Conservation (phyloP, 1,140 invertebrate genomes). For the Halictus rubicundus region DNA sequence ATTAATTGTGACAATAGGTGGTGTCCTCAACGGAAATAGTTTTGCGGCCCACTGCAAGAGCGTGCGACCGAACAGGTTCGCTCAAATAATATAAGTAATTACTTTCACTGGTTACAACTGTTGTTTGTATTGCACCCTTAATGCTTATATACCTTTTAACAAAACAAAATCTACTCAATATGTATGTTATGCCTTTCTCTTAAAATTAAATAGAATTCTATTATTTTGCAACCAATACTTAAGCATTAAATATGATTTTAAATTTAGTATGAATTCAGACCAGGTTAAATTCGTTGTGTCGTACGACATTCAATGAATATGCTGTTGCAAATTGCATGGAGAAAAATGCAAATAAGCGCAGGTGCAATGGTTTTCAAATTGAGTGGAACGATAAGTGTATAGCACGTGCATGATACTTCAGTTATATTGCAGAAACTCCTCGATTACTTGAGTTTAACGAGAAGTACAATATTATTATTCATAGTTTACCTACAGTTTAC, state of each 20-base stretch:
- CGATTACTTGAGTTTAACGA: too few species aligned
- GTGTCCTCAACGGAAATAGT: constrained; percentile 54
- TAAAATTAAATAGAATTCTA: too few species aligned
- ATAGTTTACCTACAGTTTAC: too few species aligned
- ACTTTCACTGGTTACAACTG: not conserved
- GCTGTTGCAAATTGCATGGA: not conserved
- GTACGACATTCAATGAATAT: not conserved
- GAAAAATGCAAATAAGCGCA: not conserved
- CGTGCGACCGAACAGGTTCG: constrained; percentile 20
- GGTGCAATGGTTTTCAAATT: constrained; percentile 15
- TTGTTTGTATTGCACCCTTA: too few species aligned
- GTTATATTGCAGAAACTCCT: not conserved
- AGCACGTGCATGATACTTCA: not conserved
- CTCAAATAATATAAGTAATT: too few species aligned
- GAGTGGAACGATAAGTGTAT: not conserved
- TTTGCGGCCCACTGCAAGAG: not conserved
- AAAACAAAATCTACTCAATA: too few species aligned
- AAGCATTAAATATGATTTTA: too few species aligned
- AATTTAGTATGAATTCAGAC: not conserved
- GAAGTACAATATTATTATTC: too few species aligned
- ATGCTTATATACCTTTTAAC: too few species aligned
- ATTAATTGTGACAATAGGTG: constrained; percentile 50
- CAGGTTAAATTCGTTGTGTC: not conserved
- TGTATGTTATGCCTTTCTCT: too few species aligned
- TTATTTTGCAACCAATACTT: too few species aligned